Evolutionary conservation across 2,797 vertebrate genomes (phyloP), one percentile per base, ranked within the genome.

Genomic region (Chelmon rostratus): DNA sequence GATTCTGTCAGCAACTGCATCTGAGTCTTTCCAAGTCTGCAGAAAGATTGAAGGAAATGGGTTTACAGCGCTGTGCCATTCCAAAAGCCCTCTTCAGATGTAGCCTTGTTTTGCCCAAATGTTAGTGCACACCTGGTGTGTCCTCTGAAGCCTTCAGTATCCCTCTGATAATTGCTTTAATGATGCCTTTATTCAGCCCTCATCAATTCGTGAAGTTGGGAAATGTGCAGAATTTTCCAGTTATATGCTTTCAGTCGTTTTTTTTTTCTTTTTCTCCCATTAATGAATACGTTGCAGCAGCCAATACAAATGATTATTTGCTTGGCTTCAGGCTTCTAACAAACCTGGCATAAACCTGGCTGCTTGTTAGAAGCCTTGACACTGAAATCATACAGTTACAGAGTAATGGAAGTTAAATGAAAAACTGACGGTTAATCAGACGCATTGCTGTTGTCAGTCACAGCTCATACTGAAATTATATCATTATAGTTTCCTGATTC

Each of bases 151-250:
- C 44, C 4, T 21, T 44, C 44, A 9, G 33, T 57, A 15, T 31
- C 18, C n/a, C 31, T 11, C 35, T 37, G 57, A 3, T 42, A 44
- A 21, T 9, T 31, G 40, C 33, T 65, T n/a, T 63, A 37, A 42
- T 33, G 25, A 52, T 31, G 3, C 38, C 6, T 63, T 37, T 11
- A 19, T 3, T 0, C 13, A 31, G 31, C n/a, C 15, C 53, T 65
- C 53, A 70, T 64, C 10, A 61, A 37, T 15, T 35, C 6, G 3
- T 23, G 46, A 66, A 44, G 50, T n/a, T 38, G 21, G 25, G 10
- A 58, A 57, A 52, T 73, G 19, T 19, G 58, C 23, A 56, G 71
- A 6, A 72, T 50, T 64, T 75, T 79, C 56, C 62, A 46, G 28
- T 56, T 16, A 47, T 38, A 57, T 35, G 46, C 33, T 12, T 53